These are phyloP conservation scores for Onchidella celtica DNA, from an alignment of 2,888 invertebrate species.

Conservation along the genomic window DNA sequence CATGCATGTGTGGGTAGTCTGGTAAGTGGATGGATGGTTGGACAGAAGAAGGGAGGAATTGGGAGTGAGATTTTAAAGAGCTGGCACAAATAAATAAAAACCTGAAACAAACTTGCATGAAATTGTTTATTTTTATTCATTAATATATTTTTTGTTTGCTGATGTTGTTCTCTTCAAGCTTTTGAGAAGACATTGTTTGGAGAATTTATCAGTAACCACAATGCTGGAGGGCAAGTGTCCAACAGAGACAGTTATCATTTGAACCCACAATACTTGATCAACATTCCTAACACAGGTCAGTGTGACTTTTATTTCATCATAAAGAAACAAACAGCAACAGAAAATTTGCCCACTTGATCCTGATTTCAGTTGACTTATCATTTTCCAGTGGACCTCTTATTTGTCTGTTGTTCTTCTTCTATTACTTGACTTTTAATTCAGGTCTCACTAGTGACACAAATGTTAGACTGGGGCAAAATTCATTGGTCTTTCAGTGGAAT, in stretches of 20 bases:
- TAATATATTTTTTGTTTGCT: too few species aligned
- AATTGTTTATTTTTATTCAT: too few species aligned
- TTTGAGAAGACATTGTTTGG: conserved; percentile 57
- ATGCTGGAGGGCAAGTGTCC: conserved; percentile 71
- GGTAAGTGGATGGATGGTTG: too few species aligned
- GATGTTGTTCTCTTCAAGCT: conserved; percentile 54
- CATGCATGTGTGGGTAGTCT: too few species aligned
- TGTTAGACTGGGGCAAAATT: too few species aligned
- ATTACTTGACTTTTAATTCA: background rate
- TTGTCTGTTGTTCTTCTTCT: background rate
- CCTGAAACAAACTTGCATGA: too few species aligned
- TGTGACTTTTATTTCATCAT: background rate
- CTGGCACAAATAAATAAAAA: too few species aligned
- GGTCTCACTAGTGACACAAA: too few species aligned
- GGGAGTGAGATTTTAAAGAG: too few species aligned
- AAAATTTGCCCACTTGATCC: background rate
- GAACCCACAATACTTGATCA: conserved; percentile 65
- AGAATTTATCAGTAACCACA: conserved; percentile 58
- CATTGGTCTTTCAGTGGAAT: too few species aligned
- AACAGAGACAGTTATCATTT: conserved; percentile 52
- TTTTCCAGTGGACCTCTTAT: background rate
- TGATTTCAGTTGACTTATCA: background rate
- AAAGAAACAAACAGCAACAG: background rate
- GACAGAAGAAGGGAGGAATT: too few species aligned
- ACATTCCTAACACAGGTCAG: conserved; percentile 54